These are phyloP conservation scores for Zaprionus kolodkinae DNA, from an alignment of 1,140 invertebrate species.

Conservation along the genomic window DNA sequence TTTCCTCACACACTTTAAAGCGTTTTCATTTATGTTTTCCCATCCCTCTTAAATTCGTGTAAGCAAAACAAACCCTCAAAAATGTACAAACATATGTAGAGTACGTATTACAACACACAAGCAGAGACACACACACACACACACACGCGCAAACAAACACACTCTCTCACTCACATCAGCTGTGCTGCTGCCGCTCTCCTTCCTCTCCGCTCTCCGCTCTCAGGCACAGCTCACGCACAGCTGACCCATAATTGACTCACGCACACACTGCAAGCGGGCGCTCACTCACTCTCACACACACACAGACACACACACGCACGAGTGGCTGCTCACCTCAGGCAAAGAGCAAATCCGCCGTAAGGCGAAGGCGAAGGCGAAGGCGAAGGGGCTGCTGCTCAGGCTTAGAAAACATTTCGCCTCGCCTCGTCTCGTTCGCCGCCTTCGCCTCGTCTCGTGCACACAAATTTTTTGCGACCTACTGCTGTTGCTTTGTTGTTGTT, in stretches of 20 bases:
- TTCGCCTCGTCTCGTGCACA: constrained; percentile 12
- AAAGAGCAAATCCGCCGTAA: constrained; percentile 30
- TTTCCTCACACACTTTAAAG: constrained; percentile 2
- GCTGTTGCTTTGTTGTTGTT: constrained; percentile 68
- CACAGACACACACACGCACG: constrained; percentile 29
- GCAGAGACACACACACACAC: neutral
- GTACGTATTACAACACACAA: constrained; percentile 15
- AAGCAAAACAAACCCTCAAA: constrained; percentile 3
- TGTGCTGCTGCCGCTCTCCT: constrained; percentile 28
- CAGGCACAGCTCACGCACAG: constrained; percentile 71
- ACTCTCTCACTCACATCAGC: constrained; percentile 29
- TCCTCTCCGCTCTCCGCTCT: constrained; percentile 22
- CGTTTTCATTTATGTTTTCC: neutral
- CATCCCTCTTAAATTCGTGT: neutral
- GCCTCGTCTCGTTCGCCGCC: neutral
- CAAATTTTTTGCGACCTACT: constrained; percentile 63
- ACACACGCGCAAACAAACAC: neutral
- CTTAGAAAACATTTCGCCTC: constrained; percentile 59
- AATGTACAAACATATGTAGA: constrained; percentile 8
- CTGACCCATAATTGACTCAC: constrained; percentile 76
- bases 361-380: neutral
- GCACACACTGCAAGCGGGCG: constrained; percentile 18
- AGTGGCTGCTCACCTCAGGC: constrained; percentile 23
- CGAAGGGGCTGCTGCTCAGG: constrained; percentile 12
- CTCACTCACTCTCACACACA: constrained; percentile 17